Conservation (phyloP, 1,140 invertebrate species). For the Tetramorium parvispinum region DNA sequence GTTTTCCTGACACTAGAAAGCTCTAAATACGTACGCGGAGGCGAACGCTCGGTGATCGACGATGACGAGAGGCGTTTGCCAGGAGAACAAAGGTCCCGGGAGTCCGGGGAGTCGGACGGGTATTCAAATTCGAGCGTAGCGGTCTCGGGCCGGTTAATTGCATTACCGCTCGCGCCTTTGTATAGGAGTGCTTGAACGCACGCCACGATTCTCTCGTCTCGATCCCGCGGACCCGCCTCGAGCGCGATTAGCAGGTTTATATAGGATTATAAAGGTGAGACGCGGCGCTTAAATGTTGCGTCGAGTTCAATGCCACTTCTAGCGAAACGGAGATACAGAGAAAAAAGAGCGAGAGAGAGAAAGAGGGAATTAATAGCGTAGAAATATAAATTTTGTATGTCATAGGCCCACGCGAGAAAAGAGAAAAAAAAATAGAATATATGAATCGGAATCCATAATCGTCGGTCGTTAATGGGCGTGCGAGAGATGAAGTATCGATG, state of each 20-base stretch:
- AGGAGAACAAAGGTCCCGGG: constrained; percentile 29
- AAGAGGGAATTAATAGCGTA: not conserved
- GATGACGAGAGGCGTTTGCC: not conserved
- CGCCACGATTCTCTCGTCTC: not conserved
- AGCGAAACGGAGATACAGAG: not conserved
- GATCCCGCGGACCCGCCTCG: not conserved
- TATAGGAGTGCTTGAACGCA: not conserved
- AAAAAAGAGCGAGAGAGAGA: not conserved
- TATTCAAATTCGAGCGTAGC: constrained; percentile 66
- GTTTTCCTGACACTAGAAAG: not conserved
- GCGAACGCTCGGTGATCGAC: not conserved
- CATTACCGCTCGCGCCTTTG: not conserved
- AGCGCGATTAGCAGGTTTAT: not conserved
- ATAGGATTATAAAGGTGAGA: constrained; percentile 16
- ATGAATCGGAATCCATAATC: constrained; percentile 32
- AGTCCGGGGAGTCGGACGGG: constrained; percentile 20
- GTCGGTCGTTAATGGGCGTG: constrained; percentile 19
- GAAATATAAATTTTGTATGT: constrained; percentile 31
- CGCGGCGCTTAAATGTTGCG: not conserved
- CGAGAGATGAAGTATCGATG: not conserved
- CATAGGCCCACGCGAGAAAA: not conserved
- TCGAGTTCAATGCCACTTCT: constrained; percentile 48
- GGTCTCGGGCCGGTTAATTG: constrained; percentile 58
- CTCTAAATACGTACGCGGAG: not conserved
- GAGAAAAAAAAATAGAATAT: not conserved